Evolutionary conservation across 1,140 invertebrate genomes (phyloP).

Genomic region (Thaumatotibia leucotreta): DNA sequence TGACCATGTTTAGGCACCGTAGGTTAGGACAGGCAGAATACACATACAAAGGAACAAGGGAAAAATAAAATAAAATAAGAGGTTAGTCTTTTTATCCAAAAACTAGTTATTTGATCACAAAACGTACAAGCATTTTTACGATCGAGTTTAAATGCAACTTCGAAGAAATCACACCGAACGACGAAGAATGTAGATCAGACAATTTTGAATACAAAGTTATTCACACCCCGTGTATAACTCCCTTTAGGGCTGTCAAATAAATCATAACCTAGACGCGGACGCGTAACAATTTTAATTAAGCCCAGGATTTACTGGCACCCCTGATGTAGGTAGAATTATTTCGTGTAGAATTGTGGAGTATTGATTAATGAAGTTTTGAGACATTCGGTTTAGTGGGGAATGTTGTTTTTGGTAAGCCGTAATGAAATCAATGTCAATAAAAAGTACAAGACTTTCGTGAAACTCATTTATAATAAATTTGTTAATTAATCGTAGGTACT

Average conservation of each 20-base stretch:
- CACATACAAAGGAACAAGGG: no score
- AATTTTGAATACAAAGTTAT: background rate
- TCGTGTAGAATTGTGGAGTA: background rate
- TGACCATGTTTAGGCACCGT: no score
- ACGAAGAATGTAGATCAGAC: background rate
- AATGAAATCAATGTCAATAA: no score
- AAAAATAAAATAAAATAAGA: no score
- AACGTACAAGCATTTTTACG: no score
- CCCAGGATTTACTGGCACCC: background rate
- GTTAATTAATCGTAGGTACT: no score
- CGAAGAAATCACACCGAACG: background rate
- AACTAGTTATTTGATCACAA: no score
- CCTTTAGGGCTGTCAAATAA: background rate
- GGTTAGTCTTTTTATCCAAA: no score
- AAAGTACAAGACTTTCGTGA: no score
- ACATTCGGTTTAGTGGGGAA: background rate
- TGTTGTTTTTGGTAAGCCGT: no score
- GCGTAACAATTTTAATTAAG: background rate
- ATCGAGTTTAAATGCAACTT: background rate
- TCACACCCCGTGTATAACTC: background rate
- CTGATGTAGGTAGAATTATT: background rate
- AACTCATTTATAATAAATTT: no score
- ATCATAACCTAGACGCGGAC: background rate
- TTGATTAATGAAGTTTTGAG: background rate
- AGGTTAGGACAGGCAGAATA: no score